Percentiles rank a stretch among this genome's conserved stretches.
These are phyloP conservation scores for Pegoplata infirma DNA, from an alignment of 2,888 invertebrate species.

Conservation along the genomic window DNA sequence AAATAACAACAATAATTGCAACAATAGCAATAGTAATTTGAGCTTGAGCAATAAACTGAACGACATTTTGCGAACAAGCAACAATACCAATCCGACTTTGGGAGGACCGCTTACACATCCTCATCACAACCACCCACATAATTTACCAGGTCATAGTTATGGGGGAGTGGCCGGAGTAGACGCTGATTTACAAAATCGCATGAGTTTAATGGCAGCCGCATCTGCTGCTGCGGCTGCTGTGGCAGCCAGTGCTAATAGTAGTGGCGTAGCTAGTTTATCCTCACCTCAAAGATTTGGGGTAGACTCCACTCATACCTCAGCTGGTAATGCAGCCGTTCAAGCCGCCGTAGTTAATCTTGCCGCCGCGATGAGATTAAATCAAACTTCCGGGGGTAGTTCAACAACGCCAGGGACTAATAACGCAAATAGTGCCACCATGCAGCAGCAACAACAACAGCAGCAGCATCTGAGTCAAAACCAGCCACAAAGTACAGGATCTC, in stretches of 20 bases:
- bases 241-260: slow-evolving; percentile 66
- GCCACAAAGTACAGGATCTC: slow-evolving; percentile 13
- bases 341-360: slow-evolving; percentile 87
- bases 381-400: slow-evolving; percentile 61
- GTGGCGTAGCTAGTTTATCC: slow-evolving; percentile 58
- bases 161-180: slow-evolving; percentile 79
- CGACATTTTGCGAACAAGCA: slow-evolving; percentile 73
- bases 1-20: slow-evolving; percentile 79
- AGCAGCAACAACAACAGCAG: slow-evolving; percentile 64
- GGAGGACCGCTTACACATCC: slow-evolving; percentile 16
- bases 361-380: slow-evolving; percentile 85
- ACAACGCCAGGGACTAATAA: slow-evolving; percentile 14
- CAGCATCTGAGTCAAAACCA: slow-evolving; percentile 47
- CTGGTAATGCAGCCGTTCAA: slow-evolving; percentile 82
- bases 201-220: slow-evolving; percentile 84
- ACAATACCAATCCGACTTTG: slow-evolving; percentile 52
- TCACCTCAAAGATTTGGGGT: slow-evolving; percentile 72
- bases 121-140: slow-evolving; percentile 29
- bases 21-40: slow-evolving; percentile 77
- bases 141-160: slow-evolving; percentile 76
- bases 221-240: slow-evolving; percentile 72
- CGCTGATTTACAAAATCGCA: slow-evolving; percentile 80
- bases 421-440: slow-evolving; percentile 17
- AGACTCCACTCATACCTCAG: slow-evolving; percentile 78
- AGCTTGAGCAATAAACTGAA: slow-evolving; percentile 81